phyloP scores from a whole-genome alignment of 2,888 invertebrate genomes.

The Ctena decussata region DNA sequence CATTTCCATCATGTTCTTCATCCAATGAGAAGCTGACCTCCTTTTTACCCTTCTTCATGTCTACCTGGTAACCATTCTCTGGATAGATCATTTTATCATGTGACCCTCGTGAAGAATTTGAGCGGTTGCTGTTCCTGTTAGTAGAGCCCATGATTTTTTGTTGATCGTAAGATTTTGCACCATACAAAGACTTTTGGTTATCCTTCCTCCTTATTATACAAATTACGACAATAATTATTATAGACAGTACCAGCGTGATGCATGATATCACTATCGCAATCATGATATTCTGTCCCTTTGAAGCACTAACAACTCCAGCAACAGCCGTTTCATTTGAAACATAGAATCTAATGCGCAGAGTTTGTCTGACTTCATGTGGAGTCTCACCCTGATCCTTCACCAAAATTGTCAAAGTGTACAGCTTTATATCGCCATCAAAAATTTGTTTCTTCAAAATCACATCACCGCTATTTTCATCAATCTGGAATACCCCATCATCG shows the following conservation, averaged over 20 bases:
- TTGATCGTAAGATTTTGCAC: slow-evolving; percentile 68
- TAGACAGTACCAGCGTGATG: slow-evolving; percentile 70
- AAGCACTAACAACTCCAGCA: background rate
- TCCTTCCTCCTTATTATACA: slow-evolving; percentile 67
- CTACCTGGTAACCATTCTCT: slow-evolving; percentile 47
- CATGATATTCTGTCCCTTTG: slow-evolving; percentile 65
- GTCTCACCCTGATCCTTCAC: slow-evolving; percentile 64
- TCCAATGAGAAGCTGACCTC: slow-evolving; percentile 70
- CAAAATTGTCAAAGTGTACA: slow-evolving; percentile 61
- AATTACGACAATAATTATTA: slow-evolving; percentile 65
- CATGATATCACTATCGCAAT: slow-evolving; percentile 69
- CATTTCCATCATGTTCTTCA: slow-evolving; percentile 48
- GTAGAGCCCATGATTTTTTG: slow-evolving; percentile 68
- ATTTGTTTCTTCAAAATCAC: slow-evolving; percentile 58
- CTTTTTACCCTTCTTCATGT: slow-evolving; percentile 55
- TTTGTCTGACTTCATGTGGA: slow-evolving; percentile 49
- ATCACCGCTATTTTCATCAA: slow-evolving; percentile 62
- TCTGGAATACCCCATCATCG: slow-evolving; percentile 46
- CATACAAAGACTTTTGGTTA: slow-evolving; percentile 58
- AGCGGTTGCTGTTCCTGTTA: slow-evolving; percentile 66
- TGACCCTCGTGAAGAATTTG: slow-evolving; percentile 70
- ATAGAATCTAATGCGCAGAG: slow-evolving; percentile 63
- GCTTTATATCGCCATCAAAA: slow-evolving; percentile 51
- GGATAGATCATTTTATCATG: slow-evolving; percentile 65
- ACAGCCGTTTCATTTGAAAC: slow-evolving; percentile 38